Evolutionary conservation across 1,140 invertebrate genomes (phyloP), one percentile per base, ranked within the genome.

Genomic region (Stegodyphus mimosarum): DNA sequence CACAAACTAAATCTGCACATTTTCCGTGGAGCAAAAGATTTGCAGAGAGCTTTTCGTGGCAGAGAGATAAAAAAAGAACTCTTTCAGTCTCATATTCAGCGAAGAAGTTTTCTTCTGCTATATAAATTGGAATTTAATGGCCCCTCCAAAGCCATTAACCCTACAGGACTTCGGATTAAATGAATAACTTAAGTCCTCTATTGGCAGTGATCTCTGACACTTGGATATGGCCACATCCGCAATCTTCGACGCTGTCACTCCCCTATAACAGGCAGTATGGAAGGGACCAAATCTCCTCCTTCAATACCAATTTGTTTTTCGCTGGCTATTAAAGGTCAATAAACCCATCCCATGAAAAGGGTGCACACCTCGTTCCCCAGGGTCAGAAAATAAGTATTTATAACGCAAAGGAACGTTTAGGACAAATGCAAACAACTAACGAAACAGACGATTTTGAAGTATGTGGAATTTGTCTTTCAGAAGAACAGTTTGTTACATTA

Each of bases 51-150:
- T 33, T 33, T 33, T 33, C 33, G 33, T 33, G 33, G 33, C 33
- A 33, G 33, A 33, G 33, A 33, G 33, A 1, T 33, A 33, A 33
- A 33, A 33, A 33, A 33, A 33, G 33, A 33, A 33, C 33, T 33
- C 33, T 33, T 33, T 33, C 33, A 33, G 9, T 15, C 55, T 60
- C 55, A 60, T 60, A 60, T 60, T 60, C 15, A 15, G 55, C 9
- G 55, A 33, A 60, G 55, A 60, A 60, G 15, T 60, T 60, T 15
- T 9, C 55, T 60, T 15, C 55, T 9, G 9, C 55, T 63, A 72
- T 63, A 81, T 81, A 81, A 81, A 81, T 81, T 81, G 53, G 79
- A 81, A 81, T 81, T 81, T 81, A 81, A 81, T 81, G 79, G 79
- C 53, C 18, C 70, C 51, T 73, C n/a, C 53, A 50, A 17, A 72